Conservation (phyloP, 2,797 vertebrate species). For the Esox lucius region DNA sequence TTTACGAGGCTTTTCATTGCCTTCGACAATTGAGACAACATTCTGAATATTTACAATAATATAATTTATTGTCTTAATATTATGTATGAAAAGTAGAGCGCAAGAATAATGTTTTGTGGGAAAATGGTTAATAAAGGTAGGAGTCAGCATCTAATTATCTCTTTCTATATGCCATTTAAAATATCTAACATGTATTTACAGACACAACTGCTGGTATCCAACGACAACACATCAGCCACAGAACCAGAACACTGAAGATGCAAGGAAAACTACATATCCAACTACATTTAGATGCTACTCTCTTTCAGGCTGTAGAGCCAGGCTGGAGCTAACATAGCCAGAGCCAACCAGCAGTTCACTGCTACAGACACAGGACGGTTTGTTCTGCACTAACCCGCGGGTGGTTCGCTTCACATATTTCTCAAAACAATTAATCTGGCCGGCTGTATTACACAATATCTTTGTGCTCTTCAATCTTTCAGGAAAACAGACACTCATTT, state of each 20-base stretch:
- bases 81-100: too few species aligned
- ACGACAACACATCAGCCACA: not conserved
- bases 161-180: not conserved
- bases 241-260: not conserved
- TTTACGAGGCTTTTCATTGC: conserved; percentile 42
- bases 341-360: too few species aligned
- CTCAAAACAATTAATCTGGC: too few species aligned
- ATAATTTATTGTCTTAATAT: too few species aligned
- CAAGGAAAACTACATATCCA: conserved; percentile 48
- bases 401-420: not conserved
- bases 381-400: not conserved
- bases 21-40: conserved; percentile 31
- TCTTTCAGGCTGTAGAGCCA: too few species aligned
- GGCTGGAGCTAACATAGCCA: conserved; percentile 29
- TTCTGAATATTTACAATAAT: too few species aligned
- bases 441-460: not conserved
- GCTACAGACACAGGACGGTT: not conserved
- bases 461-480: not conserved
- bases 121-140: too few species aligned
- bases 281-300: conserved; percentile 36
- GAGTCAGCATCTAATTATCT: too few species aligned
- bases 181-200: not conserved
- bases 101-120: too few species aligned
- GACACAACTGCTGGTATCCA: not conserved
- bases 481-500: not conserved